Conservation (phyloP, 2,113 vertebrate genomes). For the rabbit (Oryctolagus cuniculus) region mOryCun1.1 NC_091453.1:52595501-52596000, state of each 20-base stretch:
- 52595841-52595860: neutral
- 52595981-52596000: neutral
- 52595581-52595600: neutral
- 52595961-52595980: neutral
- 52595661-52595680: neutral
- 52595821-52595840: neutral
- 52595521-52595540: neutral
- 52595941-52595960: conserved; percentile 21
- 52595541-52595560: neutral
- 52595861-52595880: neutral
- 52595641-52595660: conserved; percentile 26
- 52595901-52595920: conserved; percentile 19
- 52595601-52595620: neutral
- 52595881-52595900: conserved; percentile 23
- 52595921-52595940: neutral
- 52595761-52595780: conserved; percentile 50
- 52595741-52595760: neutral
- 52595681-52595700: neutral
- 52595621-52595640: neutral
- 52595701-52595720: conserved; percentile 23
- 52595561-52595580: conserved; percentile 1
- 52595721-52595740: conserved; percentile 15
- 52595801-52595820: neutral
- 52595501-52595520: conserved; percentile 18
- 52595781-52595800: neutral